Conservation (phyloP, 2,797 vertebrate genomes). For the Pygocentrus nattereri region DNA sequence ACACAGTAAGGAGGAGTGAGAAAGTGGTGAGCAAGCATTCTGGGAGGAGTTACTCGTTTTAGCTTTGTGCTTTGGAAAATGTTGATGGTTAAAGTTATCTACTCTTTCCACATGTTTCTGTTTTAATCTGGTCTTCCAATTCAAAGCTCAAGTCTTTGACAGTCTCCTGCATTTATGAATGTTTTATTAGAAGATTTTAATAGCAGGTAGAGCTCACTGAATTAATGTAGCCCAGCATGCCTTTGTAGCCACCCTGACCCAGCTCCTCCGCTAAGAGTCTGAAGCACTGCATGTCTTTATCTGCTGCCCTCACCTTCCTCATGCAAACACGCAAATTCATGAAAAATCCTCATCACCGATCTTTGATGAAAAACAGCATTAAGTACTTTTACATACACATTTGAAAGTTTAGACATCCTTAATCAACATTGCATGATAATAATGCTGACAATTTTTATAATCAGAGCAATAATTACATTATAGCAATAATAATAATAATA, state of each 20-base stretch:
- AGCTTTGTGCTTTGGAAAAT: background rate
- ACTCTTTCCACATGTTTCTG: background rate
- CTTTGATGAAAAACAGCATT: slow-evolving; percentile 57
- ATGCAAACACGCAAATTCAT: slow-evolving; percentile 48
- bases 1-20: background rate
- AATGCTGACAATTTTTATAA: slow-evolving; percentile 72
- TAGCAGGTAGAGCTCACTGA: slow-evolving; percentile 15
- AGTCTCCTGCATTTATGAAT: background rate
- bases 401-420: slow-evolving; percentile 75
- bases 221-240: slow-evolving; percentile 31
- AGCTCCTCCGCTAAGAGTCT: slow-evolving; percentile 61
- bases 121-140: background rate
- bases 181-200: background rate
- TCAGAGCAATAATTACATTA: slow-evolving; percentile 76
- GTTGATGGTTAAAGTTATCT: background rate
- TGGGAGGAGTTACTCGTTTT: background rate
- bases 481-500: slow-evolving; percentile 68
- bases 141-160: background rate
- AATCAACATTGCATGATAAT: slow-evolving; percentile 69
- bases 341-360: slow-evolving; percentile 47
- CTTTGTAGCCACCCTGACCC: slow-evolving; percentile 10
- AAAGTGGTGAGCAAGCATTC: slow-evolving; percentile 13
- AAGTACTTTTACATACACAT: slow-evolving; percentile 66
- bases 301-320: slow-evolving; percentile 46
- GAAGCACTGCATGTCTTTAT: slow-evolving; percentile 66